phyloP scores from a whole-genome alignment of 2,797 vertebrate species.

The Cheirogaleus major region DNA sequence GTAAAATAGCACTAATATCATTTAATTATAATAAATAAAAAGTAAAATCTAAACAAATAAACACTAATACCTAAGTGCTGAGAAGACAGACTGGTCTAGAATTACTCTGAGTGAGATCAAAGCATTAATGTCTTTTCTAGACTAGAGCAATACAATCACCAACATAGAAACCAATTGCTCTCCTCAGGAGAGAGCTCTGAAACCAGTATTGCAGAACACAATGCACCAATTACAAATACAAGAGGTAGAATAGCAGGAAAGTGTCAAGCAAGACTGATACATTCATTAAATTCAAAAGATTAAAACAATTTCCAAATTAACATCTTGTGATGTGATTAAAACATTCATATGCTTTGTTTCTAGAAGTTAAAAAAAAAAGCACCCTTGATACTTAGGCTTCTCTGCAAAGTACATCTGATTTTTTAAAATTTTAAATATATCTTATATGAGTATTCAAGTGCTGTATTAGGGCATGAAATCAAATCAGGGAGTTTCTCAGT shows the following conservation, averaged over 20 bases:
- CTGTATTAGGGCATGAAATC: neutral
- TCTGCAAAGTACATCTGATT: neutral
- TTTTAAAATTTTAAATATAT: neutral
- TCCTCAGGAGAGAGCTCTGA: neutral
- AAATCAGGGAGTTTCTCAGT: neutral
- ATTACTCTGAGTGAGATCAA: neutral
- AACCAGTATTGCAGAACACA: neutral
- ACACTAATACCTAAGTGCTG: neutral
- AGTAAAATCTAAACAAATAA: neutral
- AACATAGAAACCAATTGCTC: neutral
- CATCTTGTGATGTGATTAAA: neutral
- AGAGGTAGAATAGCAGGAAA: neutral
- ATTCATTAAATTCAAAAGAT: neutral
- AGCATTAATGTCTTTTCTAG: neutral
- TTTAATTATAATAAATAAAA: neutral
- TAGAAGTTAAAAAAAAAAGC: neutral
- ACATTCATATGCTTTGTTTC: neutral
- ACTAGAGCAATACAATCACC: neutral
- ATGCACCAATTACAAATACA: neutral
- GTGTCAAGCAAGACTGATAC: neutral
- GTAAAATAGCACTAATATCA: neutral
- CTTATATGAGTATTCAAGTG: neutral
- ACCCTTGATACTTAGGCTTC: neutral
- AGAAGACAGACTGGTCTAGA: neutral
- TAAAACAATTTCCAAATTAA: conserved; percentile 1